Evolutionary conservation across 2,113 vertebrate genomes (phyloP).

Genomic region (Dissostichus mawsoni): DNA sequence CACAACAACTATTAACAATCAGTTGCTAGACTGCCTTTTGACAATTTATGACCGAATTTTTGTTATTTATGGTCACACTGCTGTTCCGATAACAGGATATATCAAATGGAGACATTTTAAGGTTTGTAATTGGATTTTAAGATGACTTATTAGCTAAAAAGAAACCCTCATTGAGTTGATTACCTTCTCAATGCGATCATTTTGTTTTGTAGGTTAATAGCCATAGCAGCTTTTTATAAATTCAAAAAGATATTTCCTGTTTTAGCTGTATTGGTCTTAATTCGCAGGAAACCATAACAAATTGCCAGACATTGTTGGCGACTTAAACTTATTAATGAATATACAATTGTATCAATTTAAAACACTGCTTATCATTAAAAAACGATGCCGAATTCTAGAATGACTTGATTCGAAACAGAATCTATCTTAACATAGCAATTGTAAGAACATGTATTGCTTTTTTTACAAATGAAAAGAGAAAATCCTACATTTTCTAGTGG

Average conservation of each 20-base stretch:
- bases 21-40: too few species aligned
- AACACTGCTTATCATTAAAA: background rate
- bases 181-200: background rate
- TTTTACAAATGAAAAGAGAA: background rate
- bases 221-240: background rate
- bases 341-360: too few species aligned
- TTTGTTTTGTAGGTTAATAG: background rate
- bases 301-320: too few species aligned
- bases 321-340: too few species aligned
- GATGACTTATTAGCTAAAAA: background rate
- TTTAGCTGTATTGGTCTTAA: too few species aligned
- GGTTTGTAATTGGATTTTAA: background rate
- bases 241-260: too few species aligned
- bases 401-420: fast-evolving
- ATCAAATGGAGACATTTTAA: fast-evolving
- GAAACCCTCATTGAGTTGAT: background rate
- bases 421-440: background rate
- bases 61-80: background rate
- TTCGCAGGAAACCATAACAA: too few species aligned
- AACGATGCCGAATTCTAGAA: background rate
- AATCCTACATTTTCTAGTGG: background rate
- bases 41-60: background rate
- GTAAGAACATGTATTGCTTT: fast-evolving
- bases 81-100: background rate
- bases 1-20: background rate